phyloP scores from a whole-genome alignment of 2,113 vertebrate species.

The Oreochromis aureus region DNA sequence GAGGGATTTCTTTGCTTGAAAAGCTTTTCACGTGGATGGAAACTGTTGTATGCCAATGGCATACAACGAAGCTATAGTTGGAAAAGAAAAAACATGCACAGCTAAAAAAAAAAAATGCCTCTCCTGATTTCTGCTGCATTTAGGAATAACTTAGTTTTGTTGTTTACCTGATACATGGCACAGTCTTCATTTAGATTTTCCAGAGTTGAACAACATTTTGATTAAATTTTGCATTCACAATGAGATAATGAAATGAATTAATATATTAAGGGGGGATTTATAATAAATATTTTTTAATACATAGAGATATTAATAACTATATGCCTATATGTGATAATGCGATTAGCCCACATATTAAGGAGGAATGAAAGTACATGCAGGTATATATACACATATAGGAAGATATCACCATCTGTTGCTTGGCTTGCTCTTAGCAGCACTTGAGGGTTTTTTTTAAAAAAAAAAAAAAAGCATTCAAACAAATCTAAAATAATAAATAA shows the following conservation, averaged over 20 bases:
- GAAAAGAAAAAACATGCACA: not conserved
- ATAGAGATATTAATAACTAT: not conserved
- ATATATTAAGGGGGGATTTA: not conserved
- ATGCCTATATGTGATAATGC: not conserved
- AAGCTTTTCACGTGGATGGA: not conserved
- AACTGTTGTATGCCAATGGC: not conserved
- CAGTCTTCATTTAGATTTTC: not conserved
- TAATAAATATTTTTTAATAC: not conserved
- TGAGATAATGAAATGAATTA: not conserved
- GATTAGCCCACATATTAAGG: not conserved
- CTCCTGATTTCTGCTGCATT: not conserved
- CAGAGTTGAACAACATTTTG: not conserved
- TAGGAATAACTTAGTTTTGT: not conserved
- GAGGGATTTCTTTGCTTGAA: not conserved
- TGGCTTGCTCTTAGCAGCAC: not conserved
- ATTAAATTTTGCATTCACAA: not conserved
- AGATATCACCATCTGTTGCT: not conserved
- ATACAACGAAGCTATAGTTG: not conserved
- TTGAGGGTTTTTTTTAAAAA: rapidly evolving
- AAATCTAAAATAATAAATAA: not conserved
- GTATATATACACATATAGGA: not conserved
- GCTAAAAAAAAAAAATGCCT: not conserved
- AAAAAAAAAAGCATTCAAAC: not conserved
- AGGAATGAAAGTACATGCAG: not conserved
- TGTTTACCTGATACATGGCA: not conserved